A percentile compares a stretch with the other conserved stretches of the same genome.
These are phyloP conservation scores for Mystacides longicornis DNA, from an alignment of 2,888 invertebrate species.

Conservation along the genomic window DNA sequence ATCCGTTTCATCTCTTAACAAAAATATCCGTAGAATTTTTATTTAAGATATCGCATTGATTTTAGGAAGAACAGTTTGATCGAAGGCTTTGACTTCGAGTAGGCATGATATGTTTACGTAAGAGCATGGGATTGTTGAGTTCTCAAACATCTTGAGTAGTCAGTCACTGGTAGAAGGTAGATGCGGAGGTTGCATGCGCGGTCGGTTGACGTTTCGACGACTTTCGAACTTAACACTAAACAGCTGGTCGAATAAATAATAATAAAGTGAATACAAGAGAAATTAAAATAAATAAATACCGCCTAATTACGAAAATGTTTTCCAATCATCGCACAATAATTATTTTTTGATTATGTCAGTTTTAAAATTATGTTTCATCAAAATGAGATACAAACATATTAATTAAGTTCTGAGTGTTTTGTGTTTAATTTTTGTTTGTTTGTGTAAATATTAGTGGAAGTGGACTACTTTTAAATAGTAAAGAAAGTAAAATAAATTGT, in stretches of 20 bases:
- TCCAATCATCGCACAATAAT: constrained; percentile 11
- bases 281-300: background rate
- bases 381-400: constrained; percentile 16
- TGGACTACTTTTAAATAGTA: no score
- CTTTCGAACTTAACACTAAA: background rate
- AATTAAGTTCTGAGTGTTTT: background rate
- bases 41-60: no score
- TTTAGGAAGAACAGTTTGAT: background rate
- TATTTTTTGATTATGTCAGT: background rate
- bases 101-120: background rate
- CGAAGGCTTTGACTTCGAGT: constrained; percentile 2
- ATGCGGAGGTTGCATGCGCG: constrained; percentile 7
- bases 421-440: background rate
- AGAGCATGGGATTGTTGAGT: background rate
- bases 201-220: constrained; percentile 2
- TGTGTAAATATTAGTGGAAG: background rate
- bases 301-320: constrained; percentile 11
- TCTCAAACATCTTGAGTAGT: background rate
- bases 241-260: constrained; percentile 9
- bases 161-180: constrained; percentile 8
- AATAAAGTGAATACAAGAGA: background rate
- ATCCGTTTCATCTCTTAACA: no score
- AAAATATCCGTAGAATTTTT: no score
- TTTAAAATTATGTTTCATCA: background rate
- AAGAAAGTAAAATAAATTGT: no score